These are phyloP conservation scores for Notospermus geniculatus DNA, from an alignment of 1,140 invertebrate species.

Conservation along the genomic window DNA sequence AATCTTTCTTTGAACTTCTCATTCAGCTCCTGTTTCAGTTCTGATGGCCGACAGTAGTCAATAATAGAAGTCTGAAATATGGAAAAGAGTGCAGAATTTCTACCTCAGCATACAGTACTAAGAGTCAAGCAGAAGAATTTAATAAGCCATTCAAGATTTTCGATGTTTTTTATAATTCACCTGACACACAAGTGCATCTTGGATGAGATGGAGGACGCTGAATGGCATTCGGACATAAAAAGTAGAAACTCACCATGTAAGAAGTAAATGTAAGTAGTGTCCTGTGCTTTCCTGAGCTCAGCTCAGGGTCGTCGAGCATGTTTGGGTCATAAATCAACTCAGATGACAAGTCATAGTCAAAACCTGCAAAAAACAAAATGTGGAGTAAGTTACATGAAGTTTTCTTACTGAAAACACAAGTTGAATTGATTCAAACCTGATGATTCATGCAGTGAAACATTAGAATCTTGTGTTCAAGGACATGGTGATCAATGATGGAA, in stretches of 20 bases:
- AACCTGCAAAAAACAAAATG: conserved; percentile 6
- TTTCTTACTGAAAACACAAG: no score
- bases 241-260: conserved; percentile 71
- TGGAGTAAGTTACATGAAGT: no score
- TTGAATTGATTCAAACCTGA: no score
- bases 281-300: conserved; percentile 91
- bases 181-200: no score
- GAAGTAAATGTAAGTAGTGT: conserved; percentile 92
- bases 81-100: not conserved
- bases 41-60: conserved; percentile 93
- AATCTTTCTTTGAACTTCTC: conserved; percentile 96
- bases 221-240: no score
- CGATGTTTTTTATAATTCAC: no score
- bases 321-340: conserved; percentile 72
- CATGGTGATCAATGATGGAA: no score
- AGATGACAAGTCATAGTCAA: not conserved
- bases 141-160: no score
- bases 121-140: no score
- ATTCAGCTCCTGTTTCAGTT: conserved; percentile 95
- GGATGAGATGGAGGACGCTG: no score
- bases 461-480: no score
- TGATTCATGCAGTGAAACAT: no score
- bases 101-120: not conserved
- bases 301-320: conserved; percentile 89
- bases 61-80: conserved; percentile 73